A percentile compares a stretch with the other conserved stretches of the same genome.
These are phyloP conservation scores for Xestoiulus laeticollis DNA, from an alignment of 2,888 invertebrate species.

Conservation along the genomic window DNA sequence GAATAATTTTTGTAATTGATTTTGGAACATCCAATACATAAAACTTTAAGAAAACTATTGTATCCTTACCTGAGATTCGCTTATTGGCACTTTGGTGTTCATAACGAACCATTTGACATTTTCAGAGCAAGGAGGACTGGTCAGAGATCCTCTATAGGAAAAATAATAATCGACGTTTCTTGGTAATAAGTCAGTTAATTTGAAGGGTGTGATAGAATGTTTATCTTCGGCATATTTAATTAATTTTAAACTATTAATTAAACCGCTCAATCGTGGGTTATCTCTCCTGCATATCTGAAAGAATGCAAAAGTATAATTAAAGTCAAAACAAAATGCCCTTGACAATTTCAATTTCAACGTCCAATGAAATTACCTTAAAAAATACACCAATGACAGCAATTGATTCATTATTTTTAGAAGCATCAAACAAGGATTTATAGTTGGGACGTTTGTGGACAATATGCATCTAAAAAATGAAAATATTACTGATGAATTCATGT, in stretches of 20 bases:
- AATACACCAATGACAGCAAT: background rate
- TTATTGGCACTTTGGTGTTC: slow-evolving; percentile 76
- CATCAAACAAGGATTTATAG: background rate
- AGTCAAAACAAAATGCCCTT: background rate
- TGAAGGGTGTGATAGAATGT: background rate
- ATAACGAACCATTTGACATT: slow-evolving; percentile 83
- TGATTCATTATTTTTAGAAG: background rate
- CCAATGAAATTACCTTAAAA: background rate
- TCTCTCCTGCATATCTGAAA: background rate
- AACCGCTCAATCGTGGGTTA: background rate
- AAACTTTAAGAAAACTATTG: background rate
- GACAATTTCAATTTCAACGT: background rate
- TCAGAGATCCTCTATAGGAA: slow-evolving; percentile 81
- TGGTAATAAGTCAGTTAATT: background rate
- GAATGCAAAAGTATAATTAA: background rate
- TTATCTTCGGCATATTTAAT: background rate
- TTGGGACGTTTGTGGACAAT: background rate
- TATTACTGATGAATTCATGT: no score
- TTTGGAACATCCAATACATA: background rate
- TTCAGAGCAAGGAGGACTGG: slow-evolving; percentile 82
- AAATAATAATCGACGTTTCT: slow-evolving; percentile 63
- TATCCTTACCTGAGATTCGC: slow-evolving; percentile 70
- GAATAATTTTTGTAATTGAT: background rate
- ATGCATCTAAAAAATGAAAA: background rate
- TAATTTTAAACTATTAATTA: background rate